A percentile compares a stretch with the other conserved stretches of the same genome.
Conservation (phyloP, 2,113 vertebrate genomes). For the Gavialis gangeticus region DNA sequence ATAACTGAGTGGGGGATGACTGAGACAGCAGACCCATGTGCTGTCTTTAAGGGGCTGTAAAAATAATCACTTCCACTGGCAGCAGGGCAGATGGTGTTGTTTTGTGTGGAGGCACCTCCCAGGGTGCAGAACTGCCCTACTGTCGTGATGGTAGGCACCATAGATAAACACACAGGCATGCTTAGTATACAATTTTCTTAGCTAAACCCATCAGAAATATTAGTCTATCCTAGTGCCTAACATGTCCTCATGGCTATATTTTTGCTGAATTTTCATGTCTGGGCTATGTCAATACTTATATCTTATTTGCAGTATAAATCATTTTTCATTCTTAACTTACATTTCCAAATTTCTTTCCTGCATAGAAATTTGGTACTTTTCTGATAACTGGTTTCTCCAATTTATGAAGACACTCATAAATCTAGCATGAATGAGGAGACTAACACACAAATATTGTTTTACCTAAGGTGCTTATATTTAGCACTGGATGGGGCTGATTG, state of each 20-base stretch:
- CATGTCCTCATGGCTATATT: no score
- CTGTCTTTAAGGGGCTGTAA: no score
- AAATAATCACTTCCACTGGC: no score
- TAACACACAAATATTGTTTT: background rate
- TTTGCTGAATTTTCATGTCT: background rate
- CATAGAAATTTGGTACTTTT: background rate
- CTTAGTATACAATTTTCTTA: background rate
- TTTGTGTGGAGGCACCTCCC: no score
- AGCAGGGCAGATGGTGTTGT: no score
- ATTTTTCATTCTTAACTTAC: background rate
- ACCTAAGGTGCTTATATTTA: background rate
- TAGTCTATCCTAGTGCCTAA: background rate
- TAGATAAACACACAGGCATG: background rate
- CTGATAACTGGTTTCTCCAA: background rate
- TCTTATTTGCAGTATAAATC: background rate
- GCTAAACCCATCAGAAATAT: background rate
- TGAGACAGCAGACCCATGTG: no score
- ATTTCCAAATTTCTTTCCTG: background rate
- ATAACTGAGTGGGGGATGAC: no score
- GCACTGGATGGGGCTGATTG: background rate
- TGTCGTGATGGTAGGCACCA: no score
- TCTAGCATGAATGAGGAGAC: background rate
- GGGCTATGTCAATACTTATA: background rate
- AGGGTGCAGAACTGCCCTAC: no score
- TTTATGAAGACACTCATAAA: background rate